Evolutionary conservation across 2,113 vertebrate species (phyloP).

Genomic region (Gobius niger): DNA sequence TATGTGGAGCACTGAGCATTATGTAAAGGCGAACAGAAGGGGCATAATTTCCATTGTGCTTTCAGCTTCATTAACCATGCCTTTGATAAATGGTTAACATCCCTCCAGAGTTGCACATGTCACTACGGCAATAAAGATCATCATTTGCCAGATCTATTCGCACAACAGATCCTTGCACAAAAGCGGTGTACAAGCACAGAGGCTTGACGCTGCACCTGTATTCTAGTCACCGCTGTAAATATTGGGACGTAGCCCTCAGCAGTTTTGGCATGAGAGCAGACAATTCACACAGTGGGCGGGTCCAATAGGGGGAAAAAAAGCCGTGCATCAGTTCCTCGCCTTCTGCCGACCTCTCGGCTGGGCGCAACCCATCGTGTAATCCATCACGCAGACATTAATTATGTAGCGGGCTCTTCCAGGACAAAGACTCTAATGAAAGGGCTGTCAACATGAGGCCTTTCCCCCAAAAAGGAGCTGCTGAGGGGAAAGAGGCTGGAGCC

Average conservation of each 20-base stretch:
- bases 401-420: slow-evolving; percentile 70
- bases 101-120: slow-evolving; percentile 65
- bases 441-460: slow-evolving; percentile 60
- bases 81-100: slow-evolving; percentile 75
- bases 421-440: slow-evolving; percentile 77
- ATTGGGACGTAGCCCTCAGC: slow-evolving; percentile 70
- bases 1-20: slow-evolving; percentile 40
- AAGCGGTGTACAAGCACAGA: slow-evolving; percentile 10
- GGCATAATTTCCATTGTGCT: slow-evolving; percentile 71
- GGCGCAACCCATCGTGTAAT: slow-evolving; percentile 70
- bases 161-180: slow-evolving; percentile 7
- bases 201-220: slow-evolving; percentile 48
- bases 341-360: slow-evolving; percentile 59
- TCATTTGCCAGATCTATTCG: slow-evolving; percentile 54
- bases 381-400: slow-evolving; percentile 79
- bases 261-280: slow-evolving; percentile 40
- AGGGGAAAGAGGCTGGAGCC: slow-evolving; percentile 39
- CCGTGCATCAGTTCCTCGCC: slow-evolving; percentile 57
- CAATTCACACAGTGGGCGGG: slow-evolving; percentile 43
- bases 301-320: slow-evolving; percentile 38
- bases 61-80: slow-evolving; percentile 71
- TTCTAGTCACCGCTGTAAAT: slow-evolving; percentile 59
- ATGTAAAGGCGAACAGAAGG: slow-evolving; percentile 61
- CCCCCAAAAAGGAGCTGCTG: slow-evolving; percentile 42
- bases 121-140: slow-evolving; percentile 69